phyloP scores from a whole-genome alignment of 2,888 invertebrate species.

The Megamerina dolium region DNA sequence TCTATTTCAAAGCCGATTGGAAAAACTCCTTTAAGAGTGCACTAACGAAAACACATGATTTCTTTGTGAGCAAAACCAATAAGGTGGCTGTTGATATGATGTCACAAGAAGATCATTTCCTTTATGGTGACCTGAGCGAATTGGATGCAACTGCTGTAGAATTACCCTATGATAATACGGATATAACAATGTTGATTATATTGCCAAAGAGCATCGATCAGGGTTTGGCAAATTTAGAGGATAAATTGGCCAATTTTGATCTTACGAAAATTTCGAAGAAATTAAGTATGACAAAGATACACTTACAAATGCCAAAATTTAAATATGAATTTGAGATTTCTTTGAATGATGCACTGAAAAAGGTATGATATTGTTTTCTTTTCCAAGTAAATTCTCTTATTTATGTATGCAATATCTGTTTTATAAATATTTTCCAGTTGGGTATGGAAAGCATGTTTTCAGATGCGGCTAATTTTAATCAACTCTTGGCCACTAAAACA shows the following conservation, averaged over 20 bases:
- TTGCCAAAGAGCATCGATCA: conserved; percentile 62
- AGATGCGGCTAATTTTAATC: conserved; percentile 55
- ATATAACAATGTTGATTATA: conserved; percentile 69
- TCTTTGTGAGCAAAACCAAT: conserved; percentile 55
- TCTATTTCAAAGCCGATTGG: conserved; percentile 82
- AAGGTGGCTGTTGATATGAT: conserved; percentile 60
- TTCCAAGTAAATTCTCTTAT: too few species aligned
- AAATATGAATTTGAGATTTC: conserved; percentile 65
- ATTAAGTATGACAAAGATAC: conserved; percentile 52
- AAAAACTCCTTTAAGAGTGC: conserved; percentile 56
- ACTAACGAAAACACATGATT: conserved; percentile 56
- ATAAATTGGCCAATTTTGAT: conserved; percentile 55
- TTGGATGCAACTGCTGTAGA: too few species aligned
- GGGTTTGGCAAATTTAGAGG: conserved; percentile 60
- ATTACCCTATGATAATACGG: too few species aligned
- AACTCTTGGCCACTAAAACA: conserved; percentile 54
- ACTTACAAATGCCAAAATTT: conserved; percentile 69
- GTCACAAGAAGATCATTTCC: conserved; percentile 52
- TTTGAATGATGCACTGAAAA: conserved; percentile 5
- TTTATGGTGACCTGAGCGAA: conserved; percentile 49
- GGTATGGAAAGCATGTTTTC: conserved; percentile 65
- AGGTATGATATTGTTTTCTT: too few species aligned
- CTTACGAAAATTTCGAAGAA: conserved; percentile 52
- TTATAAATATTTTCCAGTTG: too few species aligned
- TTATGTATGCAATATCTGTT: too few species aligned